These are phyloP conservation scores for Apeltes quadracus DNA, from an alignment of 2,113 vertebrate species.

Conservation along the genomic window DNA sequence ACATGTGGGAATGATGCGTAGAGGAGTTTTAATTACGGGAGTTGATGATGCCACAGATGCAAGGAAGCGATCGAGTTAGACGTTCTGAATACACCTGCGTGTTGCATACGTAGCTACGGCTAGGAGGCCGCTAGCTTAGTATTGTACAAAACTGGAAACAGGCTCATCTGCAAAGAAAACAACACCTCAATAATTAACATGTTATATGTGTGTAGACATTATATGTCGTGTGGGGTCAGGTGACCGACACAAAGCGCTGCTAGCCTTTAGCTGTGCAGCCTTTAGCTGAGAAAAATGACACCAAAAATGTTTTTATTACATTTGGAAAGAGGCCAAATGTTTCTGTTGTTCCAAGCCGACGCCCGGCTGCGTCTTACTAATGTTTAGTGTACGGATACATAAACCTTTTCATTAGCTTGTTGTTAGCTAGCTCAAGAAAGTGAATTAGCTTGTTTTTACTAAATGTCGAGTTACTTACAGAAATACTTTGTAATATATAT, in stretches of 20 bases:
- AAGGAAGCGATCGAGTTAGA: conserved; percentile 8
- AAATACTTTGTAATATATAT: neutral
- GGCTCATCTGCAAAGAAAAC: too few species aligned
- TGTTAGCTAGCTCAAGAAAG: neutral
- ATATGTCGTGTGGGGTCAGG: neutral
- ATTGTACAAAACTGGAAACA: neutral
- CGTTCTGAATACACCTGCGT: too few species aligned
- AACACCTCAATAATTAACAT: too few species aligned
- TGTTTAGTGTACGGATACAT: neutral
- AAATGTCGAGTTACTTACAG: neutral
- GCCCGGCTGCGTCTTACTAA: neutral
- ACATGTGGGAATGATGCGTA: conserved; percentile 59
- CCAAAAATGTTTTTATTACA: neutral
- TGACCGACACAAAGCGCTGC: neutral
- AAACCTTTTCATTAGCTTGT: neutral
- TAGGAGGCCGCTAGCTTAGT: neutral
- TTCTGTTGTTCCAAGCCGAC: neutral
- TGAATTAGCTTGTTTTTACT: neutral
- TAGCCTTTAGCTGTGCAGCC: too few species aligned
- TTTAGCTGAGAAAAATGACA: too few species aligned
- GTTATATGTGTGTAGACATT: neutral
- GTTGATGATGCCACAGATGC: conserved; percentile 4
- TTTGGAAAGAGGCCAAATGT: too few species aligned
- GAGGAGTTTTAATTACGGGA: conserved; percentile 4
- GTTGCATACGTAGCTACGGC: neutral